Evolutionary conservation across 2,113 vertebrate genomes (phyloP), one percentile per base, ranked within the genome.

Genomic region (Zosterops lateralis): DNA sequence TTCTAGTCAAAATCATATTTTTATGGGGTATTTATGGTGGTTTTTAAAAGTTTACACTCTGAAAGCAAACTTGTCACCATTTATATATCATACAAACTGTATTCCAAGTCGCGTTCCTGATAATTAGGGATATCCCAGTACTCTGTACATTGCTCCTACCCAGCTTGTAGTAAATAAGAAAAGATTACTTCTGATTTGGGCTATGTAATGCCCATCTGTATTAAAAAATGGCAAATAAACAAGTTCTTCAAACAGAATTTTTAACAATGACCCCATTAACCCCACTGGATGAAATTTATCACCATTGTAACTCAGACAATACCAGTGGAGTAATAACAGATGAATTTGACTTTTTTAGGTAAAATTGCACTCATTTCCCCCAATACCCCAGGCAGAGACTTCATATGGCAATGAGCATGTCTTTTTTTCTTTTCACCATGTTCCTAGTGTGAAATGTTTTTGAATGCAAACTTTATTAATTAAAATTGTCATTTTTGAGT

Each of bases 31-130:
- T 92, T 93, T 92, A 93, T 96, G 72, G 81, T 82, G 93, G 22
- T 95, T 95, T 97, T 94, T 94, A 94, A 96, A 97, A 97, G 96
- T 93, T 96, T 97, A 95, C n/a, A 50, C 56, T 93, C 82, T 89
- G 90, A 83, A 97, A 96, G 81, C 68, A 93, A 94, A 92, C 88
- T 92, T 92, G 84, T 92, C 82, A 87, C 45, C 48, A 61, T 92
- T 95, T 91, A n/a, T 92, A 47, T 91, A 53, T 80, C 48, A 79
- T 76, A 50, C 62, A 78, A 90, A 84, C 78, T 57, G 42, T 71
- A 73, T 58, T 66, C 25, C 13, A 61, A 85, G 34, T 72, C 22
- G 56, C 64, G n/a, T 78, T 71, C 42, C 78, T 88, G 90, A 62
- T 95, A 96, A 96, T 92, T 89, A 92, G 88, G 81, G 70, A 54